Evolutionary conservation across 2,113 vertebrate species (phyloP).

Genomic region (Paramisgurnus dabryanus): DNA sequence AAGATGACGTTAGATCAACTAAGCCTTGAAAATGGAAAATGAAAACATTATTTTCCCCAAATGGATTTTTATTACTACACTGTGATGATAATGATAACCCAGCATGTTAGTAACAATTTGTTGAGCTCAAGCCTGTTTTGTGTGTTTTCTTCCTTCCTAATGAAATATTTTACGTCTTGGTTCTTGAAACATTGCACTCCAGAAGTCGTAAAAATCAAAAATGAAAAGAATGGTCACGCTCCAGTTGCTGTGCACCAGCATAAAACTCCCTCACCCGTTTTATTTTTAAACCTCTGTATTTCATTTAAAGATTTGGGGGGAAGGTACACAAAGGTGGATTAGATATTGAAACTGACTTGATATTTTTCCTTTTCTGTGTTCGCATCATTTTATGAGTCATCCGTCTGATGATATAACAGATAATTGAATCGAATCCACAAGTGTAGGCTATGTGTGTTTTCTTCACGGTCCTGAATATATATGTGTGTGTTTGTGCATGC

Average conservation of each 20-base stretch:
- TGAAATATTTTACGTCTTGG: conserved; percentile 3
- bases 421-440: conserved; percentile 54
- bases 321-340: conserved; percentile 1
- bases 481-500: conserved; percentile 58
- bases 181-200: conserved; percentile 3
- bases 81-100: background rate
- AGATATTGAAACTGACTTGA: conserved; percentile 25
- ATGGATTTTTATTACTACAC: conserved; percentile 1
- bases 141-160: conserved; percentile 31
- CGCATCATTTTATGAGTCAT: conserved; percentile 55
- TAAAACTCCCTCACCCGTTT: conserved; percentile 5
- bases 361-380: conserved; percentile 33
- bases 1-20: too few relatives aligned
- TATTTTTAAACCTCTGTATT: conserved; percentile 17
- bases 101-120: conserved; percentile 11
- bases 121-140: conserved; percentile 8
- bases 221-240: conserved; percentile 16
- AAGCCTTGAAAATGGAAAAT: background rate
- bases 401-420: conserved; percentile 59
- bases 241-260: background rate
- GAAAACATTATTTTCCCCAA: background rate
- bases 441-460: conserved; percentile 49
- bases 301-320: background rate
- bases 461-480: conserved; percentile 34
- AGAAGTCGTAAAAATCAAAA: conserved; percentile 15